Base-by-base conservation (phyloP, 2,113 vertebrate species). In the Platichthys stellatus region DNA sequence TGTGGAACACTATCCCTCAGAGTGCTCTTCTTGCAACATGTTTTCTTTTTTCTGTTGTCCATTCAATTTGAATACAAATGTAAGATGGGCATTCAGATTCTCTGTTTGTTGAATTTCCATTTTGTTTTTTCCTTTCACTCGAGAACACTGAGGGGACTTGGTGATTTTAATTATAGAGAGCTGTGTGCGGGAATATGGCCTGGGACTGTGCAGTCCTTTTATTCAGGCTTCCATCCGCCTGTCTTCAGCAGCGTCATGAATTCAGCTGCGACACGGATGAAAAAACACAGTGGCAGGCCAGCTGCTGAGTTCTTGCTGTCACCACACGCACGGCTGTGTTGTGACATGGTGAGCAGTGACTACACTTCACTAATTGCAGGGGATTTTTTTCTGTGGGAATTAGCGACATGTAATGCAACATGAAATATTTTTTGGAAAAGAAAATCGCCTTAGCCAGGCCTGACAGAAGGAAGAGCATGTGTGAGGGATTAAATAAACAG, bases 351-450 rank as follows among this genome's bases (percentile, higher is more conserved):
- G 74, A 83, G 80, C 81, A 26, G 69, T 63, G 58, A 81, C 78
- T 78, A 63, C 86, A 61, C 77, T 82, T 74, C 63, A 51, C 78
- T 90, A 89, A 90, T 86, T 90, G 74, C 87, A 82, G 69, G 11
- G 83, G 63, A 79, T 80, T 86, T 84, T 84, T 84, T 86, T 84
- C 69, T 56, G 66, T 53, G 63, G 63, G 82, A 83, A 86, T 88
- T 83, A 77, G 51, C 11, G 56, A 72, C 68, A 58, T 63, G 63
- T 63, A 86, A 70, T 45, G 2, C 58, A 76, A 62, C 64, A 56
- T n/a, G 5, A 74, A 49, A 18, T 57, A 24, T 61, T 43, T 63
- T 69, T 47, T 67, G 38, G 20, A 58, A 4, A 76, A 67, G 64
- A 64, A 80, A 83, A 84, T 77, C 82, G 59, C 47, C 65, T 81